Evolutionary conservation across 2,888 invertebrate genomes (phyloP).

Genomic region (Acanthopleura granulata): DNA sequence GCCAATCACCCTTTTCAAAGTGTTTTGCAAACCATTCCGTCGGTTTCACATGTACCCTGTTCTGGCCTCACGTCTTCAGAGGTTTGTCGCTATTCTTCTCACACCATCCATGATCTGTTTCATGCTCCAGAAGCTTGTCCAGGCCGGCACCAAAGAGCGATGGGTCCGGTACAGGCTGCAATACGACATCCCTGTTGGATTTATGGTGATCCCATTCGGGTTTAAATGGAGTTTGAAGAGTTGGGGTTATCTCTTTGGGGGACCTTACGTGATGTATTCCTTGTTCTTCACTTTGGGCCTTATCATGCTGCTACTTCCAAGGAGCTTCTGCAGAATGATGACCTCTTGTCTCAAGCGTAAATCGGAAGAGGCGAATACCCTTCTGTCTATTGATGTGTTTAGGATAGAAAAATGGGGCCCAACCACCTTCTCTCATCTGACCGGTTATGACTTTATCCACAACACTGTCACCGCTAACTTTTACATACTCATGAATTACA

Average conservation of each 20-base stretch:
- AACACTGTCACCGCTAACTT: not conserved
- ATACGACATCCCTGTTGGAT: constrained; percentile 6
- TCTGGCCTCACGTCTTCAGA: not conserved
- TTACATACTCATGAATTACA: not conserved
- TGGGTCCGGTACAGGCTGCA: not conserved
- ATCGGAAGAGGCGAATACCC: not conserved
- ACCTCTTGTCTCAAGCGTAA: not conserved
- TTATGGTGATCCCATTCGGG: not conserved
- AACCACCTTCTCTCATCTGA: not conserved
- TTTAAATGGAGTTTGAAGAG: not conserved
- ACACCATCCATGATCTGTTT: not conserved
- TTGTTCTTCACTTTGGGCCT: not conserved
- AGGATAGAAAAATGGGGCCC: not conserved
- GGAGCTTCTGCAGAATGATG: not conserved
- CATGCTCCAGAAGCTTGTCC: not conserved
- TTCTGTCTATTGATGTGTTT: not conserved
- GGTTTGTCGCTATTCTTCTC: not conserved
- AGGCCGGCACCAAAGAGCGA: not conserved
- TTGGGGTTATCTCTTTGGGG: not conserved
- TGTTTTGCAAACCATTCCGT: not conserved
- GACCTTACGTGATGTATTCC: not conserved
- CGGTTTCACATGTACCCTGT: not conserved
- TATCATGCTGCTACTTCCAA: not conserved
- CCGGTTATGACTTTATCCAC: not conserved
- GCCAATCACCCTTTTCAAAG: not conserved